A percentile compares a stretch with the other conserved stretches of the same genome.
These are phyloP conservation scores for Cydia pomonella DNA, from an alignment of 1,140 invertebrate species.

Conservation along the genomic window DNA sequence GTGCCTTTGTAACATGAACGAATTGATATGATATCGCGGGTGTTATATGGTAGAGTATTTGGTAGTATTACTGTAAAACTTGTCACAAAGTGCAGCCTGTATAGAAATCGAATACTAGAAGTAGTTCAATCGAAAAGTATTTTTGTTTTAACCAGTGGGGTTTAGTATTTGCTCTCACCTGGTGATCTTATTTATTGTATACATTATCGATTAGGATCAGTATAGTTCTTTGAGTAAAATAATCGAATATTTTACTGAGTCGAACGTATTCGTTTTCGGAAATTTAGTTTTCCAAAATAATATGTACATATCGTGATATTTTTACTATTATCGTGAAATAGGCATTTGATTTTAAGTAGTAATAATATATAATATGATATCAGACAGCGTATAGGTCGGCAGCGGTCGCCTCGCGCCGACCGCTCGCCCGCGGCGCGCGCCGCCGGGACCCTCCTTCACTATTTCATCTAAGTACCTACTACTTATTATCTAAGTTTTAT, in stretches of 20 bases:
- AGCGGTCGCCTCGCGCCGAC: constrained; percentile 40
- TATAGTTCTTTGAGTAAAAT: neutral
- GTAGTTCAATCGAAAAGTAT: constrained; percentile 28
- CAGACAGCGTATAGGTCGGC: constrained; percentile 53
- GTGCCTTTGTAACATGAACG: constrained; percentile 49
- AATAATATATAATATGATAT: constrained; percentile 56
- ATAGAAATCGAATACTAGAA: constrained; percentile 36
- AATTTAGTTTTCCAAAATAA: constrained; percentile 64
- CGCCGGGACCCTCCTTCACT: neutral
- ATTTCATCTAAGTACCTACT: constrained; percentile 18
- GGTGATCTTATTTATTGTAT: constrained; percentile 29
- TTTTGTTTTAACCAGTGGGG: constrained; percentile 22
- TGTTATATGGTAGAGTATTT: constrained; percentile 41
- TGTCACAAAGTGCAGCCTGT: constrained; percentile 40
- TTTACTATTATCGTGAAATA: constrained; percentile 74
- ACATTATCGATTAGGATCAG: constrained; percentile 26
- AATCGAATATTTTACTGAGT: constrained; percentile 25
- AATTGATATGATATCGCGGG: constrained; percentile 39
- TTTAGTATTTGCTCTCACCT: constrained; percentile 13
- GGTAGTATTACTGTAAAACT: constrained; percentile 47
- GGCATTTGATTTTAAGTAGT: constrained; percentile 67
- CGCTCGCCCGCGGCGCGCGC: neutral
- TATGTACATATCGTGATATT: constrained; percentile 80
- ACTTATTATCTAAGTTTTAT: constrained; percentile 39
- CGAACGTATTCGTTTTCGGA: constrained; percentile 58